A percentile compares a stretch with the other conserved stretches of the same genome.
Conservation (phyloP, 2,797 vertebrate genomes). For the Hyperoplus lanceolatus region DNA sequence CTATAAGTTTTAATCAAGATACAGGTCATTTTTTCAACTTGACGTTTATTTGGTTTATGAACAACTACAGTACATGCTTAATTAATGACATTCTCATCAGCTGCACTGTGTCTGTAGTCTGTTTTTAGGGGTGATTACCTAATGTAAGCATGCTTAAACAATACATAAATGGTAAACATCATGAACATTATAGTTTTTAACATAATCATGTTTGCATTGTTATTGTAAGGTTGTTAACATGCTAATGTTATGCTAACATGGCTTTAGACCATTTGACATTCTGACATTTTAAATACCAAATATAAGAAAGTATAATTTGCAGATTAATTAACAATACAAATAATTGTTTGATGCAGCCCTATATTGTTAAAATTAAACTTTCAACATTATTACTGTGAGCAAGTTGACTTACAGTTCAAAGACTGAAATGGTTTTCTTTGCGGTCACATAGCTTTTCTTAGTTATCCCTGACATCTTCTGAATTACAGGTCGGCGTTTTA, state of each 20-base stretch:
- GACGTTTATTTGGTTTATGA: too few species aligned
- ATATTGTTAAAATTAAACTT: not conserved
- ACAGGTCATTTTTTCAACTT: too few species aligned
- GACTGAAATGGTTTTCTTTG: constrained; percentile 19
- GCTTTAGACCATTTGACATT: not conserved
- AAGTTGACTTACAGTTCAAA: constrained; percentile 42
- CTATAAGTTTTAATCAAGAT: too few species aligned
- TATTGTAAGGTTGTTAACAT: not conserved
- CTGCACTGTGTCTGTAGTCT: not conserved
- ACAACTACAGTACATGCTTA: not conserved
- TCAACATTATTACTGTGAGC: not conserved
- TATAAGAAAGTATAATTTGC: not conserved
- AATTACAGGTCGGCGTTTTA: constrained; percentile 32
- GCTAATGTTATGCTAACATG: not conserved
- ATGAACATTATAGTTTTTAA: not conserved
- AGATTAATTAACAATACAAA: not conserved
- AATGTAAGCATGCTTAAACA: not conserved
- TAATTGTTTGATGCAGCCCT: not conserved
- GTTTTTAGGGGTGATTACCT: not conserved
- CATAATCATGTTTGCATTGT: not conserved
- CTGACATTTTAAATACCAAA: not conserved
- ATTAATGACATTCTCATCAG: not conserved
- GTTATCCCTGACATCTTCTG: constrained; percentile 9
- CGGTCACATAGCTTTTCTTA: constrained; percentile 9
- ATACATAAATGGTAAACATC: not conserved